Percentiles rank a stretch among this genome's conserved stretches.
Evolutionary conservation across 2,113 vertebrate genomes (phyloP).

Genomic region (Spilogale gracilis): DNA sequence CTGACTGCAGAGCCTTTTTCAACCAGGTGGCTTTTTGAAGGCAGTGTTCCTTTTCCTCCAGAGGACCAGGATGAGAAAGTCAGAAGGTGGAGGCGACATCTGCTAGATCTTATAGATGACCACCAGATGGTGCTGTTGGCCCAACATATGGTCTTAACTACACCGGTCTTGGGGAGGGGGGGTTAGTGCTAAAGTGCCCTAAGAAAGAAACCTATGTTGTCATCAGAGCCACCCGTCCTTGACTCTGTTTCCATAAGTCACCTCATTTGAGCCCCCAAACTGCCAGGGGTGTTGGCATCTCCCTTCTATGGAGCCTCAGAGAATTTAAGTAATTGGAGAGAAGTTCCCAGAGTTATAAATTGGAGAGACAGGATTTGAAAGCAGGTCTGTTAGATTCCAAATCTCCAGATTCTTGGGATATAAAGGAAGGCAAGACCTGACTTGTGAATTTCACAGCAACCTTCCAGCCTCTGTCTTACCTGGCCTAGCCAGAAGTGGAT

Average conservation of each 20-base stretch:
- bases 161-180: fast-evolving
- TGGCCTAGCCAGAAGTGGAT: not conserved
- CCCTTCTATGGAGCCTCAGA: not conserved
- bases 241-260: not conserved
- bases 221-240: not conserved
- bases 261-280: not conserved
- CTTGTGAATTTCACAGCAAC: not conserved
- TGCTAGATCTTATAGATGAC: conserved; percentile 10
- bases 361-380: not conserved
- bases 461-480: not conserved
- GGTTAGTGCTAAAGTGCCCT: too few relatives aligned
- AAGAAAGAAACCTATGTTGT: not conserved
- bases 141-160: conserved; percentile 39
- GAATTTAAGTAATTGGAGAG: not conserved
- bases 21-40: not conserved
- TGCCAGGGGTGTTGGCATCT: not conserved
- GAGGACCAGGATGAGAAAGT: not conserved
- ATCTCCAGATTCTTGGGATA: not conserved
- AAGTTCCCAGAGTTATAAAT: not conserved
- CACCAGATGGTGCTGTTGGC: conserved; percentile 83
- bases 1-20: not conserved
- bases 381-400: not conserved
- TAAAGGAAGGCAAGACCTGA: not conserved
- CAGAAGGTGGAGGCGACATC: not conserved
- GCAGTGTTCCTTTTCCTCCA: not conserved